Conservation (phyloP, 2,888 invertebrate species). For the Athetis lepigone region DNA sequence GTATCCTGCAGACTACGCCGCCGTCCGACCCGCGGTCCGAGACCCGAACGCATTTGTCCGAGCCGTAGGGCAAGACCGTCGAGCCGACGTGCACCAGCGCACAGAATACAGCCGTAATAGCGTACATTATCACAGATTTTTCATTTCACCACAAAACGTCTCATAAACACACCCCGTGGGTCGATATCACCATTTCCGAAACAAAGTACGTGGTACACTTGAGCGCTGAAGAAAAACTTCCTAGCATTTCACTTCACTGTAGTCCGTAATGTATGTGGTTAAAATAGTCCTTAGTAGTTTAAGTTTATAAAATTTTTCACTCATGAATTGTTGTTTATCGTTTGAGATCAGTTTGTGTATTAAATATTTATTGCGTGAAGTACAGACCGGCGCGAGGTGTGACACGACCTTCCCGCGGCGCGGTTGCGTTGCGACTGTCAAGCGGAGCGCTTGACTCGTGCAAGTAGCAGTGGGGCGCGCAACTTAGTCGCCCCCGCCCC, state of each 20-base stretch:
- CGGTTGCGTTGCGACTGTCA: constrained; percentile 87
- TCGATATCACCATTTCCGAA: constrained; percentile 91
- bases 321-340: constrained; percentile 73
- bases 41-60: constrained; percentile 86
- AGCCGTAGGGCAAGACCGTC: constrained; percentile 89
- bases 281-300: constrained; percentile 69
- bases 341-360: constrained; percentile 82
- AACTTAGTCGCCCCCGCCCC: constrained; percentile 78
- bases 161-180: constrained; percentile 90
- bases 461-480: constrained; percentile 86
- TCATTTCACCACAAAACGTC: constrained; percentile 89
- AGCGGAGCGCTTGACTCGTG: constrained; percentile 82
- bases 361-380: constrained; percentile 87
- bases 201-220: constrained; percentile 88
- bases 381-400: constrained; percentile 75
- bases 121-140: constrained; percentile 90
- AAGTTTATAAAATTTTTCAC: constrained; percentile 72
- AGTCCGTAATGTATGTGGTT: constrained; percentile 72
- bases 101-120: constrained; percentile 85
- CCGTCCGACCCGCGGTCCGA: constrained; percentile 86
- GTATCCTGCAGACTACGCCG: constrained; percentile 92
- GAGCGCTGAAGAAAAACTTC: constrained; percentile 85
- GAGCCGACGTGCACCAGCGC: constrained; percentile 90
- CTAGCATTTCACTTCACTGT: constrained; percentile 88
- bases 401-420: constrained; percentile 81